phyloP scores from a whole-genome alignment of 2,888 invertebrate species.

The Pandemis heparana region DNA sequence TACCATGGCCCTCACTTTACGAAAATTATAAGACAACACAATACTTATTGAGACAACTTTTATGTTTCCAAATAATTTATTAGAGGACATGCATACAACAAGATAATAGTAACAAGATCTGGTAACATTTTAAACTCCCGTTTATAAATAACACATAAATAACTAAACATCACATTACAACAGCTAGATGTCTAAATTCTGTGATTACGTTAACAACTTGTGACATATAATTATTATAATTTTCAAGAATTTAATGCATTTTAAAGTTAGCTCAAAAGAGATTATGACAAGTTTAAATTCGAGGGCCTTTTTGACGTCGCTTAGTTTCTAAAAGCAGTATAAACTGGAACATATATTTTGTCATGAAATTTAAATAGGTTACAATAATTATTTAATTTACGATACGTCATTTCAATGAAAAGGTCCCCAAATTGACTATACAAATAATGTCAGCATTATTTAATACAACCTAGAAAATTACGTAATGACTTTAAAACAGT shows the following conservation, averaged over 20 bases:
- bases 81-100: slow-evolving; percentile 78
- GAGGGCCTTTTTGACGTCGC: not conserved
- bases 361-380: slow-evolving; percentile 2
- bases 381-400: slow-evolving; percentile 5
- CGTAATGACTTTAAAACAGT: slow-evolving; percentile 49
- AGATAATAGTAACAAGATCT: slow-evolving; percentile 74
- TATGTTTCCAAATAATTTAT: slow-evolving; percentile 71
- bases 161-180: slow-evolving; percentile 73
- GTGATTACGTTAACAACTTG: slow-evolving; percentile 34
- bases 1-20: too few species aligned
- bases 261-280: slow-evolving; percentile 15
- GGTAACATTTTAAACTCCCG: slow-evolving; percentile 73
- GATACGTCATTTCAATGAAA: slow-evolving; percentile 2
- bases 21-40: not conserved
- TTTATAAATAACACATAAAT: slow-evolving; percentile 66
- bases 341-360: slow-evolving; percentile 26
- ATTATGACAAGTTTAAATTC: not conserved
- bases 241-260: slow-evolving; percentile 8
- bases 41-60: slow-evolving; percentile 3
- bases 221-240: not conserved
- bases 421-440: not conserved
- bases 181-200: slow-evolving; percentile 69
- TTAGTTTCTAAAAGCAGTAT: not conserved
- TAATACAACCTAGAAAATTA: slow-evolving; percentile 37
- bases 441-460: slow-evolving; percentile 10